Conservation (phyloP, 1,140 invertebrate species). For the Heliconius himera region DNA sequence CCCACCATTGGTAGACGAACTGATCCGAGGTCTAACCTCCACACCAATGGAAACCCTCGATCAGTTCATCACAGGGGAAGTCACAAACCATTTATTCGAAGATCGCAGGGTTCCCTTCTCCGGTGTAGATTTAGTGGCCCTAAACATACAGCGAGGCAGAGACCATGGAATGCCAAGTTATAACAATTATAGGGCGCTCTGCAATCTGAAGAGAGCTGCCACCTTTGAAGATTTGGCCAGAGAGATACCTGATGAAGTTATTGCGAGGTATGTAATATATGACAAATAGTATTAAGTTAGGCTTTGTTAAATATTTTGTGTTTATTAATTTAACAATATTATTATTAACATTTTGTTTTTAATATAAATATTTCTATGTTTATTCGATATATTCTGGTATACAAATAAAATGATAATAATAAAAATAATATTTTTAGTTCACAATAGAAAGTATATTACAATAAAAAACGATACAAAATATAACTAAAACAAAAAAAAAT, state of each 20-base stretch:
- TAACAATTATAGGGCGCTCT: slow-evolving; percentile 92
- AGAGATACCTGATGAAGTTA: slow-evolving; percentile 92
- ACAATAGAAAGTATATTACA: too few species aligned
- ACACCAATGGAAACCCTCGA: slow-evolving; percentile 97
- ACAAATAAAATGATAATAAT: too few species aligned
- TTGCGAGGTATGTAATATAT: slow-evolving; percentile 81
- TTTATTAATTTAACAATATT: too few species aligned
- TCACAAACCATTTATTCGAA: slow-evolving; percentile 97
- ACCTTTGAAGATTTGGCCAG: slow-evolving; percentile 90
- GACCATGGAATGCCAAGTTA: slow-evolving; percentile 94
- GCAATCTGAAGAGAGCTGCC: slow-evolving; percentile 90
- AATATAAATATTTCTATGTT: too few species aligned
- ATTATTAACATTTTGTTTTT: too few species aligned
- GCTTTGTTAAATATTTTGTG: too few species aligned
- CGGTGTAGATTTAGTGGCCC: slow-evolving; percentile 91
- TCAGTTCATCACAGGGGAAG: slow-evolving; percentile 96
- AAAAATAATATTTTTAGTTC: too few species aligned
- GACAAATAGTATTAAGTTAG: background rate
- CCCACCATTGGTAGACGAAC: slow-evolving; percentile 92
- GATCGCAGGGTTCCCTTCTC: slow-evolving; percentile 92
- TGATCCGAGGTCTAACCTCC: slow-evolving; percentile 92
- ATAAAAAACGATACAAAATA: too few species aligned
- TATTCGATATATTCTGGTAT: too few species aligned
- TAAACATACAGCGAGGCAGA: slow-evolving; percentile 92
- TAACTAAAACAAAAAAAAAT: too few species aligned